Conservation (phyloP, 2,888 invertebrate species). For the Yponomeuta evonymella region DNA sequence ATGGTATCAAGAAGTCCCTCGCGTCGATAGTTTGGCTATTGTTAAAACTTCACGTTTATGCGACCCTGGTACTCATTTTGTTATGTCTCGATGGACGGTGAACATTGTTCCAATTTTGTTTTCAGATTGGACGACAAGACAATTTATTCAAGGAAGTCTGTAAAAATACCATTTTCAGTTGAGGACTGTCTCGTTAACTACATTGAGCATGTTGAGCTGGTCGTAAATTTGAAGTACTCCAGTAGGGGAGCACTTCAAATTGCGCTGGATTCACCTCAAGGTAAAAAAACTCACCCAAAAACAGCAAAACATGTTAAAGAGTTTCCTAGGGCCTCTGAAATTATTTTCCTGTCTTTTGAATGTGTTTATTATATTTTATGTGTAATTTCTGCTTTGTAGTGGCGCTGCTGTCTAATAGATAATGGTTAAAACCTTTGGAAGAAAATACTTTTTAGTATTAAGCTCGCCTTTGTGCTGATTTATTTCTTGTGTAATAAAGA, state of each 20-base stretch:
- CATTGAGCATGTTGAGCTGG: constrained; percentile 91
- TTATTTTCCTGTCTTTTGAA: too few relatives aligned
- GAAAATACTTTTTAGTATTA: too few relatives aligned
- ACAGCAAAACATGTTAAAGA: too few relatives aligned
- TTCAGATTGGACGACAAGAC: constrained; percentile 25
- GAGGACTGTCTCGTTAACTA: constrained; percentile 79
- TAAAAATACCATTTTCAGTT: constrained; percentile 65
- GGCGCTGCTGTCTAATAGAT: too few relatives aligned
- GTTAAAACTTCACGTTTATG: constrained; percentile 27
- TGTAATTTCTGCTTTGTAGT: too few relatives aligned
- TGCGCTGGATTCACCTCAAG: constrained; percentile 84
- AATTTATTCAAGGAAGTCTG: constrained; percentile 38
- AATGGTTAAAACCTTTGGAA: too few relatives aligned
- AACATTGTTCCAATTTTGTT: constrained; percentile 10
- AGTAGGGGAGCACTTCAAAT: constrained; percentile 86
- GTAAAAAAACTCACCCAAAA: constrained; percentile 53
- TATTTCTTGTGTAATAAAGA: too few relatives aligned
- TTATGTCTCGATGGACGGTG: constrained; percentile 42
- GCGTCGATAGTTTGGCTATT: neutral
- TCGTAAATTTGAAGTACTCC: constrained; percentile 81
- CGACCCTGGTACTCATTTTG: constrained; percentile 40
- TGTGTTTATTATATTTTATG: too few relatives aligned
- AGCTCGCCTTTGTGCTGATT: too few relatives aligned
- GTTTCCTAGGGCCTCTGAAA: too few relatives aligned
- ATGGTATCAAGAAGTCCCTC: too few relatives aligned